Conservation (phyloP, 1,140 invertebrate genomes). For the Drosophila willistoni region DNA sequence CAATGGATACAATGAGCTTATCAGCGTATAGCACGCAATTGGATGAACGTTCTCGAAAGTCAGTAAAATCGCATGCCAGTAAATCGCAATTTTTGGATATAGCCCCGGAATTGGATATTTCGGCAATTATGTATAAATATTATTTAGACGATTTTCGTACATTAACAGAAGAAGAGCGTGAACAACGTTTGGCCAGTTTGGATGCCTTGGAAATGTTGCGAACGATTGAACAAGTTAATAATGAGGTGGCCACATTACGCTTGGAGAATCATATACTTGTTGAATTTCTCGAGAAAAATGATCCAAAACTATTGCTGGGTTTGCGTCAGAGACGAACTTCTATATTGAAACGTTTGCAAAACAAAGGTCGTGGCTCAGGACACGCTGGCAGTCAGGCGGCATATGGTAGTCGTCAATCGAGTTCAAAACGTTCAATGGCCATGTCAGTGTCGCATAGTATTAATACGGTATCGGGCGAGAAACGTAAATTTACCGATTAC, state of each 20-base stretch:
- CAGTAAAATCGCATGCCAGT: conserved; percentile 29
- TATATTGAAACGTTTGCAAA: conserved; percentile 42
- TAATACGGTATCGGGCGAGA: neutral
- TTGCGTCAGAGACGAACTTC: conserved; percentile 62
- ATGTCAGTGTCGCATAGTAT: conserved; percentile 36
- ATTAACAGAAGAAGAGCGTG: conserved; percentile 40
- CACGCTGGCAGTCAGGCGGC: conserved; percentile 3
- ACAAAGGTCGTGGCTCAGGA: neutral
- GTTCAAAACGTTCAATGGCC: conserved; percentile 60
- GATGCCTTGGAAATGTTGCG: conserved; percentile 70
- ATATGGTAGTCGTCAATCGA: conserved; percentile 48
- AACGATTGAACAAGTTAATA: conserved; percentile 52
- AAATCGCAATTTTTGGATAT: conserved; percentile 16
- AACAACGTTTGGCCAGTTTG: conserved; percentile 21
- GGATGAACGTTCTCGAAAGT: conserved; percentile 13
- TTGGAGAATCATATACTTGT: conserved; percentile 76
- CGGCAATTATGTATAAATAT: conserved; percentile 48
- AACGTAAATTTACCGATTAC: conserved; percentile 50
- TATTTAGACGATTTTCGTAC: conserved; percentile 46
- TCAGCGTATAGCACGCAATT: conserved; percentile 25
- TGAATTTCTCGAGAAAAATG: conserved; percentile 77
- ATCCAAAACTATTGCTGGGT: conserved; percentile 72
- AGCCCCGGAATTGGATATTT: conserved; percentile 49
- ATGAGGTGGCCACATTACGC: conserved; percentile 55
- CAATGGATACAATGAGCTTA: neutral